These are phyloP conservation scores for Sciurus carolinensis DNA, from an alignment of 2,797 vertebrate species.

Conservation along the genomic window DNA sequence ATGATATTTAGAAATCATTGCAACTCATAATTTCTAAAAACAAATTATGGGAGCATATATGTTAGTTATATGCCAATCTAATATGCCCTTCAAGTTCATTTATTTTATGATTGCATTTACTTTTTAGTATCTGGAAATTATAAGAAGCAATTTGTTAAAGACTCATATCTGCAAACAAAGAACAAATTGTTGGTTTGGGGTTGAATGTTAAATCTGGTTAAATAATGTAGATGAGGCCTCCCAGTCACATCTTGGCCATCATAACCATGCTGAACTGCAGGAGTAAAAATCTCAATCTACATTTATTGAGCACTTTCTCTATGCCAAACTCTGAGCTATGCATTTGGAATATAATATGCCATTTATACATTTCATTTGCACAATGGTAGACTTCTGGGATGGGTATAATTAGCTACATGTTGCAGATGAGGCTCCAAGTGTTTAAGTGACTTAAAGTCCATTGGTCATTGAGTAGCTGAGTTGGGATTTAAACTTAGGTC, in stretches of 20 bases:
- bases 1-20: slow-evolving; percentile 23
- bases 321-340: background rate
- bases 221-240: background rate
- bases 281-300: background rate
- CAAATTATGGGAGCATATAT: background rate
- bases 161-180: background rate
- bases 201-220: background rate
- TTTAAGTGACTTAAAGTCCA: background rate
- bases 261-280: background rate
- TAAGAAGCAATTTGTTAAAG: background rate
- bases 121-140: slow-evolving; percentile 43
- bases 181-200: background rate
- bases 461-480: background rate
- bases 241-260: background rate
- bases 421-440: background rate
- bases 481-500: background rate
- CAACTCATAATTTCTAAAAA: background rate
- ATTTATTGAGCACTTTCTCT: background rate
- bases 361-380: background rate
- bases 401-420: background rate
- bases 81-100: background rate
- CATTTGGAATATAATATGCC: background rate
- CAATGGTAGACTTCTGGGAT: background rate
- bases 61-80: background rate
- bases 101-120: background rate